Conservation (phyloP, 2,888 invertebrate species). For the Xestia c-nigrum region DNA sequence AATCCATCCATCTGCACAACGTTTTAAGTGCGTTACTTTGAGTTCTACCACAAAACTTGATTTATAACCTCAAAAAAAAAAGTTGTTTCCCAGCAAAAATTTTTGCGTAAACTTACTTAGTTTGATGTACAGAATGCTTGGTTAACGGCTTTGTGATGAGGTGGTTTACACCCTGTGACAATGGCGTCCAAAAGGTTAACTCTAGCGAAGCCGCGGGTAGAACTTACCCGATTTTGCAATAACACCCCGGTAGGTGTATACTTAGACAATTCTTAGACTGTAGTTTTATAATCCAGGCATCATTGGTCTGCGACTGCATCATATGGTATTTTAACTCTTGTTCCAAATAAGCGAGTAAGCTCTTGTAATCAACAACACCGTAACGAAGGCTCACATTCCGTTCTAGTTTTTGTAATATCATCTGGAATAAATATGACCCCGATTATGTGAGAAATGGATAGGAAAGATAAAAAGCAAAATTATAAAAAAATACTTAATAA, state of each 20-base stretch:
- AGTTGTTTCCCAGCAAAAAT: no score
- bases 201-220: neutral
- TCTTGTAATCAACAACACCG: slow-evolving; percentile 70
- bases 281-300: slow-evolving; percentile 57
- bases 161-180: no score
- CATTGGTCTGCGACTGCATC: rapidly evolving
- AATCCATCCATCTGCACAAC: no score
- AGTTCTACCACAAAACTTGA: no score
- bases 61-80: no score
- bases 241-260: slow-evolving; percentile 74
- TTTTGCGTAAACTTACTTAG: no score
- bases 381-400: slow-evolving; percentile 67
- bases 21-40: no score
- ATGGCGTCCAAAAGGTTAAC: no score
- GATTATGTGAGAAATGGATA: neutral
- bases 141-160: no score
- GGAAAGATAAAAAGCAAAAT: neutral
- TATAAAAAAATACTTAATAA: no score
- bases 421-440: slow-evolving; percentile 61
- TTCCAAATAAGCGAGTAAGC: slow-evolving; percentile 66
- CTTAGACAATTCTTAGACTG: slow-evolving; percentile 71
- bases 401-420: slow-evolving; percentile 72
- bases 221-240: slow-evolving; percentile 71
- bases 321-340: slow-evolving; percentile 54
- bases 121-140: no score